Base-by-base conservation (phyloP, 1,140 invertebrate species). In the Drosophila nebulosa region DNA sequence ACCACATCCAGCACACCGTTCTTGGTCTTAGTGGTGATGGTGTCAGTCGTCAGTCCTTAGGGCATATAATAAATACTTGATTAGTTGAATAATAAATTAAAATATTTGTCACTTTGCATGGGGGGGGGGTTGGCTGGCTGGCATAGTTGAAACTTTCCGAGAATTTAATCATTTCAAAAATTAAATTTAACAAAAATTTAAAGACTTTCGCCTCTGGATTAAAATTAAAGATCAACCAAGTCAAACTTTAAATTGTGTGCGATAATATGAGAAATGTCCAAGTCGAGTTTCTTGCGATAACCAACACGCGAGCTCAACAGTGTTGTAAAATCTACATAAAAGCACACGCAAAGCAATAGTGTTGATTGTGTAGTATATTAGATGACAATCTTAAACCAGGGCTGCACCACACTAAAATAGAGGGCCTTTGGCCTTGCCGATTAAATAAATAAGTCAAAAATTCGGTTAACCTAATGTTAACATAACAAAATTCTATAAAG, bases 21-120 rank as follows among this genome's bases (percentile, higher is more conserved):
- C 21, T 46, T 46, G 39, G 39, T 46, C 39, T 12, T 42, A 6
- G 26, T 32, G 69, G 39, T 32, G 30, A 32, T 63, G 69, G 74
- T 71, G 76, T 84, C 79, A 66, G 52, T 69, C 79, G 52, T 69
- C 79, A 76, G 69, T 68, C 80, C 79, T 69, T 42, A 51, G 79
- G 72, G 71, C 64, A 69, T 55, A 42, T 60, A 73, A 79, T 85
- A 84, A 85, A 84, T 84, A 84, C 59, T 75, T 84, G 79, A 85
- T 84, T 77, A 84, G 73, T 76, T 68, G 80, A 74, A 74, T 77
- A 84, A 85, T 85, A 85, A 80, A 85, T 85, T 77, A 39, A 78
- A 80, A 85, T 77, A 68, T 73, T 76, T 86, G 69, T 86, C 81
- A 80, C 81, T 69, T 64, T 66, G 36, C 35, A 16, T 12, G 74